Percentiles rank a stretch among this genome's conserved stretches.
Conservation (phyloP, 1,140 invertebrate species). For the Zaprionus africanus region DNA sequence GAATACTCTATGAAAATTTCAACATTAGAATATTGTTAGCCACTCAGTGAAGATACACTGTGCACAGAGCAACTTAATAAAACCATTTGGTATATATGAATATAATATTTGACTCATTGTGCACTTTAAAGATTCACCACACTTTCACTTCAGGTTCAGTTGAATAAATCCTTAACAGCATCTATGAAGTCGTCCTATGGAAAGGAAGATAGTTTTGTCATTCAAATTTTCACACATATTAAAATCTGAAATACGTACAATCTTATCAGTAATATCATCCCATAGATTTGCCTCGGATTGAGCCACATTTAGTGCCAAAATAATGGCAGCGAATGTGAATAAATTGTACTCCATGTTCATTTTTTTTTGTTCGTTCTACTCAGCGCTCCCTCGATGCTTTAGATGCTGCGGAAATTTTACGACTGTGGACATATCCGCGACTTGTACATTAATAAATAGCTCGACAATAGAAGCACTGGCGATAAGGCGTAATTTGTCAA, state of each 20-base stretch:
- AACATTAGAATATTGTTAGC: not conserved
- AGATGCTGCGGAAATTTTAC: constrained; percentile 20
- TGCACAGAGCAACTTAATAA: not conserved
- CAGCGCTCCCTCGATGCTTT: constrained; percentile 22
- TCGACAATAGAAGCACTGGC: constrained; percentile 19
- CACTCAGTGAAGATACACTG: not conserved
- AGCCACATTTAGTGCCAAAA: constrained; percentile 35
- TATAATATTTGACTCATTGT: not conserved
- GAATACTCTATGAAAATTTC: not conserved
- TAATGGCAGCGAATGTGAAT: constrained; percentile 18
- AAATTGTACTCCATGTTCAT: constrained; percentile 39
- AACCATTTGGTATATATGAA: not conserved
- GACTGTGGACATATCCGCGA: constrained; percentile 36
- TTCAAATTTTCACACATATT: not conserved
- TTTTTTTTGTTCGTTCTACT: not conserved
- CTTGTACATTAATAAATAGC: constrained; percentile 37
- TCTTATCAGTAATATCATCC: constrained; percentile 42
- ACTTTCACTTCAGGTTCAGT: not conserved
- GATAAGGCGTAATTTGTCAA: constrained; percentile 41
- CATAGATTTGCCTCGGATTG: constrained; percentile 25
- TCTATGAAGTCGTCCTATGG: constrained; percentile 36
- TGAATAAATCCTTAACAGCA: constrained; percentile 41
- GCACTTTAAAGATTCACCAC: not conserved
- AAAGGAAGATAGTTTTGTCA: not conserved
- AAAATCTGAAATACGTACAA: constrained; percentile 21